These are phyloP conservation scores for Okapia johnstoni DNA, from an alignment of 2,113 vertebrate species.

Conservation along the genomic window DNA sequence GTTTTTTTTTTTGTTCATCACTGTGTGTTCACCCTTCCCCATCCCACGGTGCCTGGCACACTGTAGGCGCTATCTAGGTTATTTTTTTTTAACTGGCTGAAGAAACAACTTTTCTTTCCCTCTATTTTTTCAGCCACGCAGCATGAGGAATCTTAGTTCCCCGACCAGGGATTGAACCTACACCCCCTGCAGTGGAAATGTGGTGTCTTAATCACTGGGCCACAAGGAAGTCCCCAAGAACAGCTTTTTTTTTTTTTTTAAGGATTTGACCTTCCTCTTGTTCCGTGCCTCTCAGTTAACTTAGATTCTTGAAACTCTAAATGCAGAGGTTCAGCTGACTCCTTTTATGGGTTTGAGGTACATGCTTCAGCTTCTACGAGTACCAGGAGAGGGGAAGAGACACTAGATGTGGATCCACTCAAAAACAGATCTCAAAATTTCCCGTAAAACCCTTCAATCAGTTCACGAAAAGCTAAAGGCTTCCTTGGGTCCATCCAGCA, in stretches of 20 bases:
- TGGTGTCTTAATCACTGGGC: not conserved
- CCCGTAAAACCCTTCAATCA: not conserved
- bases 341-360: not conserved
- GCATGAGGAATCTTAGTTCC: not conserved
- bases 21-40: not conserved
- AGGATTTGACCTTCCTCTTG: not conserved
- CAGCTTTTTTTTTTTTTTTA: not conserved
- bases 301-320: not conserved
- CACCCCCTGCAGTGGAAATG: not conserved
- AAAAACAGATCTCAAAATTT: not conserved
- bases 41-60: not conserved
- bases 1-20: not conserved
- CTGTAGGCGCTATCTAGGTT: not conserved
- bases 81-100: not conserved
- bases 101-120: not conserved
- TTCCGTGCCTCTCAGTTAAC: not conserved
- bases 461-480: not conserved
- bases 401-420: not conserved
- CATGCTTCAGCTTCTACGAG: not conserved
- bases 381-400: not conserved
- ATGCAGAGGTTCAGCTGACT: not conserved
- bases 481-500: not conserved
- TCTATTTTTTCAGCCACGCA: not conserved
- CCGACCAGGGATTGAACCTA: not conserved
- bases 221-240: not conserved